phyloP scores from a whole-genome alignment of 2,797 vertebrate species.

The Sternarchorhynchus goeldii region DNA sequence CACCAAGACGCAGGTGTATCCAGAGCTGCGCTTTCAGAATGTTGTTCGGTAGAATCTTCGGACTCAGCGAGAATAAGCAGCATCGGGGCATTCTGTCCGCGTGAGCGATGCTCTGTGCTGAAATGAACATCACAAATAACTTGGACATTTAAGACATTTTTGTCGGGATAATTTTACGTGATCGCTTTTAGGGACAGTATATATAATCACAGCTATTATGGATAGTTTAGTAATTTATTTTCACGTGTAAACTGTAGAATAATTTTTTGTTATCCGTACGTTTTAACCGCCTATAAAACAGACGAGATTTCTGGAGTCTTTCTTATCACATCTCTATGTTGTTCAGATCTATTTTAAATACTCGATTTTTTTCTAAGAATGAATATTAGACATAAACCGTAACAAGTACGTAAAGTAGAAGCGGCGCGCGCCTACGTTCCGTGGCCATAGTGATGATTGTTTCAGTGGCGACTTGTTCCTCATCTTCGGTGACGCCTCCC shows the following conservation, averaged over 20 bases:
- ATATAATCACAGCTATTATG: no score
- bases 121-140: slow-evolving; percentile 11
- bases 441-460: slow-evolving; percentile 88
- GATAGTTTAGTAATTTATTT: no score
- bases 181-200: no score
- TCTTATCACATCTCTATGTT: no score
- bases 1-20: slow-evolving; percentile 83
- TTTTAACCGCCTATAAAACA: no score
- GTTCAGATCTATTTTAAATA: no score
- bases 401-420: background rate
- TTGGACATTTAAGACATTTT: background rate
- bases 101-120: slow-evolving; percentile 77
- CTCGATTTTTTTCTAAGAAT: no score
- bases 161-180: no score
- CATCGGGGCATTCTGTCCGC: slow-evolving; percentile 84
- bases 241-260: no score
- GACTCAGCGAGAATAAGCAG: slow-evolving; percentile 94
- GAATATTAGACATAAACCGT: background rate
- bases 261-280: no score
- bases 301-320: no score
- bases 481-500: slow-evolving; percentile 74
- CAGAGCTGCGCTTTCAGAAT: slow-evolving; percentile 89
- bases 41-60: slow-evolving; percentile 92
- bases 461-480: slow-evolving; percentile 84
- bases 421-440: slow-evolving; percentile 77